Base-by-base conservation (phyloP, 2,113 vertebrate genomes). In the Myotis davidii region DNA sequence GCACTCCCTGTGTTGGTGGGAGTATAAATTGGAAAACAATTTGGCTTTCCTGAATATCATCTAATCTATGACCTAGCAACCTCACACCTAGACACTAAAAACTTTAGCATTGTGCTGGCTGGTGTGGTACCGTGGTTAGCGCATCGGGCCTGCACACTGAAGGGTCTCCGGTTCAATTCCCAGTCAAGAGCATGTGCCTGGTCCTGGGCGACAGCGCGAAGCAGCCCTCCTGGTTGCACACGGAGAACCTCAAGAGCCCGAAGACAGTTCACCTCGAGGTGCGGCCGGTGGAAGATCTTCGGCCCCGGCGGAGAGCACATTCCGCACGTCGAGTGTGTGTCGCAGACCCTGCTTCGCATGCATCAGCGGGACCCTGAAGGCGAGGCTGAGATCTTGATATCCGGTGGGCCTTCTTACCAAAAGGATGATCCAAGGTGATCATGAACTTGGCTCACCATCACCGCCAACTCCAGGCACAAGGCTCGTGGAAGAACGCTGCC, bases 271-370 rank as follows among this genome's bases (percentile, higher is more conserved):
- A 52, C 6, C 72, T 95, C 3, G 89, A 95, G n/a, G 65, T 82
- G 0, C 81, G 88, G 91, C 29, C 95, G 4, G 52, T 94, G 72
- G 93, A 97, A 88, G 42, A 92, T 95, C 10, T 96, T 95, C 20
- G 94, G 94, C 34, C 48, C 0, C 0, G 39, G 39, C 1, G 89
- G 94, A 88, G 74, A 96, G 32, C 27, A 88, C 54, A 95, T 95
- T 25, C 85, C 85, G 1, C 88, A 92, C 9, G 29, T 85, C 0
- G 72, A 97, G 82, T n/a, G 56, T n/a, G 37, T 54, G 10, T 77
- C 91, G 4, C 81, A 67, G 10, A 85, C 92, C 37, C 23, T 92
- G 72, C 77, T 96, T n/a, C 85, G 69, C 2, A 25, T 97, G 76
- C 56, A 50, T 29, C 52, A 0, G 16, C 85, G 72, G 93, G n/a